phyloP scores from a whole-genome alignment of 2,113 vertebrate genomes.

The Vulpes vulpes region DNA sequence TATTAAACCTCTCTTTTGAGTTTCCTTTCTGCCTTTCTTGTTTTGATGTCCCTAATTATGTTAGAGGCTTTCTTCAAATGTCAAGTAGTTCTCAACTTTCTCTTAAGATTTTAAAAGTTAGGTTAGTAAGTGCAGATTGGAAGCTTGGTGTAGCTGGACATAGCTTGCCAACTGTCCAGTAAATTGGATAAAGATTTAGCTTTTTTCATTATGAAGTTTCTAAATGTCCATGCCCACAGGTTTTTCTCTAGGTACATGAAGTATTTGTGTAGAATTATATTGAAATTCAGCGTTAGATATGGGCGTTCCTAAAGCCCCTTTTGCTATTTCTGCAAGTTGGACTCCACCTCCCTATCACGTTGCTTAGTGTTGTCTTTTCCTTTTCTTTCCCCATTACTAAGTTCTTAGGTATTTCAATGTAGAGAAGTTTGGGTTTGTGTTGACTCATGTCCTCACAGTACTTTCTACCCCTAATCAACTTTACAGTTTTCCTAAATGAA shows the following conservation, averaged over 20 bases:
- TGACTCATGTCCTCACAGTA: not conserved
- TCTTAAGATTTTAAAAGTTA: not conserved
- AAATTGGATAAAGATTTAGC: not conserved
- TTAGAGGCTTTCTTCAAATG: conserved; percentile 1
- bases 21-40: not conserved
- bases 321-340: not conserved
- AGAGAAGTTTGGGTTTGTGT: not conserved
- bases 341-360: not conserved
- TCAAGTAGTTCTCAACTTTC: not conserved
- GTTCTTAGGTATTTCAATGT: not conserved
- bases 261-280: not conserved
- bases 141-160: not conserved
- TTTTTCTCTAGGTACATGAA: not conserved
- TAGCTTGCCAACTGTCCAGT: not conserved
- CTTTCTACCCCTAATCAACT: not conserved
- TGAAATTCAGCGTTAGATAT: not conserved
- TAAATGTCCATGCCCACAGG: not conserved
- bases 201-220: not conserved
- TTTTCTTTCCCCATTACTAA: not conserved
- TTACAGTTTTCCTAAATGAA: not conserved
- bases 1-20: not conserved
- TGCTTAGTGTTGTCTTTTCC: not conserved
- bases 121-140: not conserved
- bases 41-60: conserved; percentile 6
- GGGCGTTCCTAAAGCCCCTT: not conserved